Evolutionary conservation across 2,888 invertebrate species (phyloP), one percentile per base, ranked within the genome.

Genomic region (Drosophila pullipes): DNA sequence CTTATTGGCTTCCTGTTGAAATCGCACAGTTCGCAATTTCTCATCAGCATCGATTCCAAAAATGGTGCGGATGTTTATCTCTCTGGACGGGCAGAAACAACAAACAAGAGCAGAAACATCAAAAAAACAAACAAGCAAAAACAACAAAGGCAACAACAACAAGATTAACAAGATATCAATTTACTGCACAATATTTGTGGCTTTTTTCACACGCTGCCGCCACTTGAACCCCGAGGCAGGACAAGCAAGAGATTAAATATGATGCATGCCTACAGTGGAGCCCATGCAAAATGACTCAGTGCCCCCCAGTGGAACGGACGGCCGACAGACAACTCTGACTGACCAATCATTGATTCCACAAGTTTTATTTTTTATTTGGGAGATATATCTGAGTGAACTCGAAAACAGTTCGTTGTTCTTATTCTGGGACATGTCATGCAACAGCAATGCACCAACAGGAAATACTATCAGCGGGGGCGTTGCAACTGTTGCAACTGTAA

Each of bases 31-130:
- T 69, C 10, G 69, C 77, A 47, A 65, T 66, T 73, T 76, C 64
- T 52, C 77, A 81, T 49, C 41, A 31, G 31, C 60, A 53, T 64
- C 50, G 63, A 62, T 63, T 54, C 62, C 41, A 28, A 52, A 33
- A 55, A 61, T 53, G 65, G 47, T 69, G 70, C 84, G 89, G 89
- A 85, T 89, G 89, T 85, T 85, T 89, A 89, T 83, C 69, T 61
- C 47, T 16, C 16, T 52, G 53, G 13, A 62, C 59, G 22, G 22
- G 25, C 37, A 52, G 35, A 35, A 76, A 67, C 78, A 79, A 59
- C 79, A 77, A 77, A 70, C 65, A 60, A 65, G 69, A 49, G 28
- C 53, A 75, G 55, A 10, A 75, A 49, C 61, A 72, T 28, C 62
- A 64, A 50, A 22, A 22, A 37, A 22, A 16, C n/a, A 37, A 28